Evolutionary conservation across 2,888 invertebrate genomes (phyloP), one percentile per base, ranked within the genome.

Genomic region (Sclerodermus sp.): DNA sequence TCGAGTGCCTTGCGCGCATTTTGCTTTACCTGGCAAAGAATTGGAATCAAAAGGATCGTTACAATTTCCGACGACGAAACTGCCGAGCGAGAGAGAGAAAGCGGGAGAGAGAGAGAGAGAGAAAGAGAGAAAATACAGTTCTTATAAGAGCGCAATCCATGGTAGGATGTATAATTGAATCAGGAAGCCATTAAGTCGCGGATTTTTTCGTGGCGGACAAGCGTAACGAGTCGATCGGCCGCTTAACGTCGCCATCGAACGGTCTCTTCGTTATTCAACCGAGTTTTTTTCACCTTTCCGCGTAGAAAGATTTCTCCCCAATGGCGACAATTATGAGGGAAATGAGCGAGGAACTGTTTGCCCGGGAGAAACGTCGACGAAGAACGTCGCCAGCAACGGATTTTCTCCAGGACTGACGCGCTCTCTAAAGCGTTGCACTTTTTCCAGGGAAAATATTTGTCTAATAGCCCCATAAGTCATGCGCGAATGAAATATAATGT

Each of bases 161-260:
- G 50, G 37, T 49, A 53, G 55, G 53, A 52, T 56, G 49, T 45
- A 60, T 60, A 59, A 46, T 52, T 51, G 53, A 62, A 57, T 50
- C 18, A 55, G 52, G 55, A 57, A 53, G 53, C 51, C 58, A 58
- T 60, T 60, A 56, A 45, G 46, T 47, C 47, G 43, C 38, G 45
- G 48, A 55, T 56, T 34, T 34, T 23, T 37, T 44, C 42, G 32
- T 42, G 34, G 43, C 39, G 51, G 47, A 47, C 53, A 48, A 47
- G 48, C 53, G 55, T 49, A 47, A 47, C 55, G 50, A 53, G 49
- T 55, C 53, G 48, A 51, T 51, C 48, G 49, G 16, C 48, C 43
- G 45, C 40, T 52, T 44, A 42, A 15, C 47, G 12, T 43, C 14
- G 15, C n/a, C 37, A 6, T 13, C 14, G 37, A 43, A 46, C 43